Percentiles rank a stretch among this genome's conserved stretches.
Evolutionary conservation across 1,140 invertebrate species (phyloP).

Genomic region (Chironomus tepperi): DNA sequence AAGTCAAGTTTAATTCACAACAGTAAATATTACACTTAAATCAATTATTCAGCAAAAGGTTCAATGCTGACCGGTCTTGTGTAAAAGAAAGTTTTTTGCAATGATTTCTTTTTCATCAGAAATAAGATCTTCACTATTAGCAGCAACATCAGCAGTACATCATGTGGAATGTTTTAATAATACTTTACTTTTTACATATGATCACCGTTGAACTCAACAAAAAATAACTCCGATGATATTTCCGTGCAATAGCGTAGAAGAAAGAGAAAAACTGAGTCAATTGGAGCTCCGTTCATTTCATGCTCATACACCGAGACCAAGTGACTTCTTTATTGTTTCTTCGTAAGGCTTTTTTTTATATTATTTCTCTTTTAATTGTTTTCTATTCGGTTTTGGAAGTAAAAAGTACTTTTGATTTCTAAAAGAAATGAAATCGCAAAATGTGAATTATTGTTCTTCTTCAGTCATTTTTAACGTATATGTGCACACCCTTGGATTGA

Average conservation of each 20-base stretch:
- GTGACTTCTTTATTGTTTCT: slow-evolving; percentile 20
- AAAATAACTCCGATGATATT: not conserved
- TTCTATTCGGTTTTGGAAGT: not conserved
- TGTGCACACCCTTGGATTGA: no score
- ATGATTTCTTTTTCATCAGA: no score
- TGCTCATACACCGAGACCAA: slow-evolving; percentile 18
- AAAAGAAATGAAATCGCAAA: not conserved
- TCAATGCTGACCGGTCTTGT: not conserved
- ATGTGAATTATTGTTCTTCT: slow-evolving; percentile 8
- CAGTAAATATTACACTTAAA: not conserved
- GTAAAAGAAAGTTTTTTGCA: not conserved
- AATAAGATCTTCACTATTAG: no score
- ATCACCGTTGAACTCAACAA: not conserved
- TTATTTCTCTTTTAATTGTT: slow-evolving; percentile 10
- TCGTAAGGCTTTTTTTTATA: not conserved
- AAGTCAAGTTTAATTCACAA: not conserved
- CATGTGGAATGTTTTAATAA: slow-evolving; percentile 1
- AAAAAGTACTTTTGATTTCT: slow-evolving; percentile 14
- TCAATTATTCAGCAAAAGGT: not conserved
- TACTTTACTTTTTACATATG: not conserved
- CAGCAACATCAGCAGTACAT: not conserved
- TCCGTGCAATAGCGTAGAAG: not conserved
- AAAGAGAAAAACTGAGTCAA: slow-evolving; percentile 14
- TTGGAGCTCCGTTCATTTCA: slow-evolving; percentile 17
- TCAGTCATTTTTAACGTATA: not conserved